Conservation (phyloP, 2,797 vertebrate species). For the Brachymystax lenok region DNA sequence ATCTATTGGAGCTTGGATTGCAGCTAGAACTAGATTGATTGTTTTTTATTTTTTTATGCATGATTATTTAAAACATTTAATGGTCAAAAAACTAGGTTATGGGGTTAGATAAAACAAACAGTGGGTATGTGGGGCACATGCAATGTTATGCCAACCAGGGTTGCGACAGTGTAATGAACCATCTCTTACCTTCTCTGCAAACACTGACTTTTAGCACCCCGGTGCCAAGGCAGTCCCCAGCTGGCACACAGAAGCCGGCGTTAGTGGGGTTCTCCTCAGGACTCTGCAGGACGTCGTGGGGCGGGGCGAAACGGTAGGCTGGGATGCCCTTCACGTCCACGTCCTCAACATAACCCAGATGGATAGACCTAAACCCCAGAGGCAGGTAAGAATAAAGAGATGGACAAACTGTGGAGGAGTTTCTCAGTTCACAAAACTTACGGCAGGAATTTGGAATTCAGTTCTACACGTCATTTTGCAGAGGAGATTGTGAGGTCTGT, state of each 20-base stretch:
- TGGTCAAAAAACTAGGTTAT: conserved; percentile 27
- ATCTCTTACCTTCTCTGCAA: conserved; percentile 76
- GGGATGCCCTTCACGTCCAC: conserved; percentile 81
- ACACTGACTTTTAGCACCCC: conserved; percentile 84
- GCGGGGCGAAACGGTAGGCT: conserved; percentile 80
- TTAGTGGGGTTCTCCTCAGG: conserved; percentile 78
- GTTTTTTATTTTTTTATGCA: background rate
- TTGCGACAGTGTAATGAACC: background rate
- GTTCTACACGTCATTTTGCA: background rate
- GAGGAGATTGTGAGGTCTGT: background rate
- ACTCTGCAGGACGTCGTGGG: conserved; percentile 75
- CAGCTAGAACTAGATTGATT: conserved; percentile 24
- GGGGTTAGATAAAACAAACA: conserved; percentile 5
- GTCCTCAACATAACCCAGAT: conserved; percentile 75
- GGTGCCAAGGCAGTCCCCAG: conserved; percentile 77
- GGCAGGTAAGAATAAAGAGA: background rate
- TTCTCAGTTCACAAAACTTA: background rate
- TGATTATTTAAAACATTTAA: too few relatives aligned
- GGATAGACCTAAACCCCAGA: conserved; percentile 72
- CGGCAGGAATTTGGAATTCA: background rate
- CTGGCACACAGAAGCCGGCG: conserved; percentile 80
- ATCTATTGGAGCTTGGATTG: conserved; percentile 5
- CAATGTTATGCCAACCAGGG: background rate
- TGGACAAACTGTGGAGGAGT: too few relatives aligned
- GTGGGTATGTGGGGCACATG: conserved; percentile 44